Evolutionary conservation across 2,113 vertebrate species (phyloP).

Genomic region (Ovis canadensis): DNA sequence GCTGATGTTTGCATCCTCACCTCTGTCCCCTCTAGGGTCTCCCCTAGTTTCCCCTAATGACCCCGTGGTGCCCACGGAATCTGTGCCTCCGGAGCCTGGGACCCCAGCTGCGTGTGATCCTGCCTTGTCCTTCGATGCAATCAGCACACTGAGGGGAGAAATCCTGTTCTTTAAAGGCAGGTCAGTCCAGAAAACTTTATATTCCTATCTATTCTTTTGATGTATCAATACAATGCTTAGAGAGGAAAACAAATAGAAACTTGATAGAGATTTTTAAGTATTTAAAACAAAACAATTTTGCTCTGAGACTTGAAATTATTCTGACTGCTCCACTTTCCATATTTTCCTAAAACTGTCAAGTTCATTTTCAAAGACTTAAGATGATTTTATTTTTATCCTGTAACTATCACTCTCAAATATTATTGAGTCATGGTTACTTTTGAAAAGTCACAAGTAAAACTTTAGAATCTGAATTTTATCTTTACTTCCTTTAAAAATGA

Average conservation of each 20-base stretch:
- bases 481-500: neutral
- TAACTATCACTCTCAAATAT: neutral
- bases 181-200: slow-evolving; percentile 64
- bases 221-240: neutral
- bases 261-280: neutral
- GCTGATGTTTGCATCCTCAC: neutral
- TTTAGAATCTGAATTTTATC: neutral
- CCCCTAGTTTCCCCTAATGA: neutral
- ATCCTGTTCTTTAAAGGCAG: slow-evolving; percentile 88
- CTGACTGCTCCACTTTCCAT: neutral
- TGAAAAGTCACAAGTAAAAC: neutral
- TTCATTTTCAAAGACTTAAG: neutral
- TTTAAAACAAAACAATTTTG: neutral
- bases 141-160: slow-evolving; percentile 85
- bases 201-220: neutral
- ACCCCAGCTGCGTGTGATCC: slow-evolving; percentile 78
- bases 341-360: neutral
- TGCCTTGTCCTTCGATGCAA: slow-evolving; percentile 84
- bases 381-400: neutral
- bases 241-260: neutral
- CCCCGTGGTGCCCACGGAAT: neutral
- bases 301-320: neutral
- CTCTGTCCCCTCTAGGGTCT: slow-evolving; percentile 56
- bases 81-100: slow-evolving; percentile 20
- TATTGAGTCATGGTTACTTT: neutral